A percentile compares a stretch with the other conserved stretches of the same genome.
These are phyloP conservation scores for Siniperca chuatsi DNA, from an alignment of 2,113 vertebrate genomes.

Conservation along the genomic window DNA sequence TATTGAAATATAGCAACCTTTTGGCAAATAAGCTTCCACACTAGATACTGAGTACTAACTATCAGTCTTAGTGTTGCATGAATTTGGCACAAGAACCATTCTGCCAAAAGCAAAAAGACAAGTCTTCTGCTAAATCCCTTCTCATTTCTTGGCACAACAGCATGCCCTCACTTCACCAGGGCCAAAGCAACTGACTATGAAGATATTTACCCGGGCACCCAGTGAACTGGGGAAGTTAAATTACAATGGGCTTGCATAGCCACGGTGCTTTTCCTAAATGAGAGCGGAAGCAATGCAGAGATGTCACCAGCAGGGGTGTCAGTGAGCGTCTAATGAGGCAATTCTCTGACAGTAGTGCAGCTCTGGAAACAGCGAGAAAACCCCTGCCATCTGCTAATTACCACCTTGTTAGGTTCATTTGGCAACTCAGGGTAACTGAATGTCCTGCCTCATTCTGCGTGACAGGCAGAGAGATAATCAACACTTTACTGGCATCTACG, in stretches of 20 bases:
- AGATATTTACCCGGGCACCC: slow-evolving; percentile 30
- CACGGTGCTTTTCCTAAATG: slow-evolving; percentile 42
- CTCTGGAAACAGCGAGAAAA: slow-evolving; percentile 41
- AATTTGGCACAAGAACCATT: slow-evolving; percentile 6
- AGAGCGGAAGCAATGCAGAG: slow-evolving; percentile 40
- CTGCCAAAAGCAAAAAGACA: neutral
- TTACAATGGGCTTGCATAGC: slow-evolving; percentile 33
- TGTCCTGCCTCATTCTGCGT: slow-evolving; percentile 23
- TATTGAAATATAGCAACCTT: neutral
- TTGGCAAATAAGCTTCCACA: neutral
- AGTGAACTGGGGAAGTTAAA: slow-evolving; percentile 49
- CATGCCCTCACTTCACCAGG: neutral
- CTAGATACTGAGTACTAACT: neutral
- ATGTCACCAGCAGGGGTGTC: slow-evolving; percentile 67
- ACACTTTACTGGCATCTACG: slow-evolving; percentile 23
- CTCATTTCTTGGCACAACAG: neutral
- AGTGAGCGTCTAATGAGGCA: slow-evolving; percentile 77
- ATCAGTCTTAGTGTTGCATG: neutral
- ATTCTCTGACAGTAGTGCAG: slow-evolving; percentile 58
- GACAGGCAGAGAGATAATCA: slow-evolving; percentile 41
- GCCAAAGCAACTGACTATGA: slow-evolving; percentile 19
- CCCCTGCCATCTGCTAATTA: slow-evolving; percentile 73
- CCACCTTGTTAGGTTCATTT: slow-evolving; percentile 66
- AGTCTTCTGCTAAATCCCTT: slow-evolving; percentile 6
- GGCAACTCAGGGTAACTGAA: slow-evolving; percentile 49